phyloP scores from a whole-genome alignment of 2,113 vertebrate species.

The Cyanoderma ruficeps region DNA sequence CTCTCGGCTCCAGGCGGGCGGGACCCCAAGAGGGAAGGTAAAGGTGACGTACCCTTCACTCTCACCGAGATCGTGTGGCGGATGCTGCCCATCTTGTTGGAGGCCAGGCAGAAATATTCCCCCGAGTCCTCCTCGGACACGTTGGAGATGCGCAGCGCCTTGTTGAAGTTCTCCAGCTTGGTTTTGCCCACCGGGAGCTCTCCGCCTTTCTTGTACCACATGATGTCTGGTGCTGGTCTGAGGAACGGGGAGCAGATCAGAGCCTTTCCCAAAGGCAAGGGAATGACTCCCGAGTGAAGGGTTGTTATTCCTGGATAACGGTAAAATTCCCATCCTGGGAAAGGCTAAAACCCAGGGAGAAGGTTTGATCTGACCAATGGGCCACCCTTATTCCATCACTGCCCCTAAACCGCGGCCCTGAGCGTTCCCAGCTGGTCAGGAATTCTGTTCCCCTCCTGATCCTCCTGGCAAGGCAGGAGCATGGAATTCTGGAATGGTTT shows the following conservation, averaged over 20 bases:
- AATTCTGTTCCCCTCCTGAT: fast-evolving
- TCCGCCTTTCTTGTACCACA: constrained; percentile 95
- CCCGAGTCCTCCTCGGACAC: constrained; percentile 95
- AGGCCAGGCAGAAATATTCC: constrained; percentile 94
- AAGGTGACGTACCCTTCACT: constrained; percentile 89
- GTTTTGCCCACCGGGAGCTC: constrained; percentile 86
- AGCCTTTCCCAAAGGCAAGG: background rate
- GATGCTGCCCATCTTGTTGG: constrained; percentile 91
- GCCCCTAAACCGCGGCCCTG: background rate
- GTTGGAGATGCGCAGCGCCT: constrained; percentile 85
- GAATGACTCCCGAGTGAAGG: background rate
- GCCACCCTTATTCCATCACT: background rate
- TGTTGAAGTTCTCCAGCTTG: constrained; percentile 90
- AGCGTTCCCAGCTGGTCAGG: background rate
- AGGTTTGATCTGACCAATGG: background rate
- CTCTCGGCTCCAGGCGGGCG: background rate
- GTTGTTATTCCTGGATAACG: background rate
- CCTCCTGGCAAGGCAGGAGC: background rate
- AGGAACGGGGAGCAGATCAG: background rate
- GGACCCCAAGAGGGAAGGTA: constrained; percentile 51
- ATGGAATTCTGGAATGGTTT: background rate
- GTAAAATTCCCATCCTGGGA: background rate
- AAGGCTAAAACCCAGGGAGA: no score
- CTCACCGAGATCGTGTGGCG: constrained; percentile 92
- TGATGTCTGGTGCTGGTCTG: constrained; percentile 91